Evolutionary conservation across 2,113 vertebrate genomes (phyloP), one percentile per base, ranked within the genome.

Genomic region (Marmota monax): DNA sequence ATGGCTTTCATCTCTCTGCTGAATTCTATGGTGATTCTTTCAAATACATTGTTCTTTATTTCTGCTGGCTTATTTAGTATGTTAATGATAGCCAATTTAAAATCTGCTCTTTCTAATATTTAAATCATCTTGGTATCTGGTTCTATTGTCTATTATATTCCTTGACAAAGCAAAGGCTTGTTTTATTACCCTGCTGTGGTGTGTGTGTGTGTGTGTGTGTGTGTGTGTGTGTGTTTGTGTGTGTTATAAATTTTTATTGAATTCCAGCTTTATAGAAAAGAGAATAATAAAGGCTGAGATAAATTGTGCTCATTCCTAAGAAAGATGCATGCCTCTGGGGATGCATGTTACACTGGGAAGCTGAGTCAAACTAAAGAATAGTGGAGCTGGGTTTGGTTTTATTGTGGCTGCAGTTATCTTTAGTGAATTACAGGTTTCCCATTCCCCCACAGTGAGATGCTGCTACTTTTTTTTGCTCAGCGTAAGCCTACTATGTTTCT

Each of bases 141-240:
- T 72, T 88, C 27, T 97, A 7, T n/a, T 95, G 25, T 74, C 16
- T 67, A 79, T 16, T 76, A 74, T 79, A 79, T 39, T n/a, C 42
- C 32, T 94, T 95, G 32, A 39, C n/a, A 93, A 37, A 65, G 42
- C 32, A 93, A 37, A 65, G 37, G 53, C 3, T 92, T 51, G 86
- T 39, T 92, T 83, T 91, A 45, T 70, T 74, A 37, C 4, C 1
- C 56, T 90, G 23, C 25, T 63, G 0, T 61, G 67, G 27, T 7
- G 56, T 56, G 29, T 34, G 32, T n/a, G 27, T 67, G 61, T 63
- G 61, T 63, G 61, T 25, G 7, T 61, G 58, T 63, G 25, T 88
- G 61, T 63, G 61, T 63, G 23, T 25, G 7, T 61, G 58, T 61
- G 18, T 87, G 2, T 56, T 0, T 88, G 51, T 92, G 25, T 56